Evolutionary conservation across 2,888 invertebrate genomes (phyloP).

Genomic region (Leucophenga montana): DNA sequence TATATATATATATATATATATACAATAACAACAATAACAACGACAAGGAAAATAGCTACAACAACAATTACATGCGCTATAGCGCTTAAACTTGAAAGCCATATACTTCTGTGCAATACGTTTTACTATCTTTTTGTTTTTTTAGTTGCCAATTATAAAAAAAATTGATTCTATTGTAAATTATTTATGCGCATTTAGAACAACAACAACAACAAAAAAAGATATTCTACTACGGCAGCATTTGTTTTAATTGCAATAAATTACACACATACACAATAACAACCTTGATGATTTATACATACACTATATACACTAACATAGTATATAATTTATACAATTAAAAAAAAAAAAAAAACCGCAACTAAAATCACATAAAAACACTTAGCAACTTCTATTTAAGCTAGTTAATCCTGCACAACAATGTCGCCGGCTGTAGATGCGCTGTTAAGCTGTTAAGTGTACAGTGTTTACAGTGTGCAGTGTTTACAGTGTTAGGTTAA

Average conservation of each 20-base stretch:
- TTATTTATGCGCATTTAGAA: slow-evolving; percentile 65
- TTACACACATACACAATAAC: slow-evolving; percentile 9
- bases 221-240: slow-evolving; percentile 18
- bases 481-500: no score
- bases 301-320: slow-evolving; percentile 1
- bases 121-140: slow-evolving; percentile 30
- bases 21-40: slow-evolving; percentile 7
- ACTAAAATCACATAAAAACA: slow-evolving; percentile 27
- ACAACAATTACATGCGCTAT: slow-evolving; percentile 23
- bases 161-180: slow-evolving; percentile 52
- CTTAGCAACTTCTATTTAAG: slow-evolving; percentile 19
- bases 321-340: slow-evolving; percentile 54
- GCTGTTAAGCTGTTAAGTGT: no score
- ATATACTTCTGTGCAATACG: no score
- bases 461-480: no score
- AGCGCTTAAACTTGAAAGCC: slow-evolving; percentile 31
- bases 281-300: neutral
- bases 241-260: slow-evolving; percentile 24
- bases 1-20: neutral
- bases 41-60: neutral
- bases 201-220: slow-evolving; percentile 47
- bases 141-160: slow-evolving; percentile 56
- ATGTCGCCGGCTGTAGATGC: no score
- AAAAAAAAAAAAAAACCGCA: slow-evolving; percentile 39
- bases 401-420: no score